phyloP scores from a whole-genome alignment of 2,888 invertebrate species.

The Sesia bembeciformis region DNA sequence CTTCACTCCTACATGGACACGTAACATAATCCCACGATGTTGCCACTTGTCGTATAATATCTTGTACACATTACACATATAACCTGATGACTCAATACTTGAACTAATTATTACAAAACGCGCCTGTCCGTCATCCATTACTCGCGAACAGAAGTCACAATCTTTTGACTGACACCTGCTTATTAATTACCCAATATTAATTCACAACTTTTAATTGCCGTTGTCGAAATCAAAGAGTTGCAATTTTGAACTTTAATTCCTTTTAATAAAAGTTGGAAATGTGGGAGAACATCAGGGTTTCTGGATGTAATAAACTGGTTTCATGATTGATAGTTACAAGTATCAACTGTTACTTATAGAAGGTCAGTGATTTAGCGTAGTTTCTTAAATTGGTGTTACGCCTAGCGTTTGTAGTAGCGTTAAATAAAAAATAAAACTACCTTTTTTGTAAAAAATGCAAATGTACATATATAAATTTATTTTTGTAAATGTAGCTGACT shows the following conservation, averaged over 20 bases:
- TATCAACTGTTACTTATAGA: conserved; percentile 1
- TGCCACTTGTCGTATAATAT: too few species aligned
- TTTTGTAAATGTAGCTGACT: too few species aligned
- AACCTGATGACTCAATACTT: background rate
- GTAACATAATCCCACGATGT: too few species aligned
- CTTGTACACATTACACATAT: background rate
- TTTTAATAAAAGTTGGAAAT: conserved; percentile 1
- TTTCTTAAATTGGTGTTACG: conserved; percentile 6
- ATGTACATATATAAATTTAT: too few species aligned
- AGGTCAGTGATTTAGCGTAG: background rate
- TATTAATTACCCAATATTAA: conserved; percentile 7
- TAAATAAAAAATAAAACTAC: too few species aligned
- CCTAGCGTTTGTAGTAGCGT: conserved; percentile 3
- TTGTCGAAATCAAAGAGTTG: background rate
- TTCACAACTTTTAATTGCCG: background rate
- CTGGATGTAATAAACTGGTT: conserved; percentile 8
- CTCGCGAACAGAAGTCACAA: conserved; percentile 13
- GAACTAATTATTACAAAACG: conserved; percentile 3
- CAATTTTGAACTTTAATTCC: background rate
- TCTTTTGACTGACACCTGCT: conserved; percentile 3
- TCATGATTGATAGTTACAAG: conserved; percentile 10
- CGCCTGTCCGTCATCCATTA: conserved; percentile 1
- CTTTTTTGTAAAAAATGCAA: too few species aligned
- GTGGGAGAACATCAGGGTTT: background rate
- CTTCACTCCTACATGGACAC: too few species aligned